A percentile compares a stretch with the other conserved stretches of the same genome.
phyloP scores from a whole-genome alignment of 2,888 invertebrate species.

The Hydraecia micacea region DNA sequence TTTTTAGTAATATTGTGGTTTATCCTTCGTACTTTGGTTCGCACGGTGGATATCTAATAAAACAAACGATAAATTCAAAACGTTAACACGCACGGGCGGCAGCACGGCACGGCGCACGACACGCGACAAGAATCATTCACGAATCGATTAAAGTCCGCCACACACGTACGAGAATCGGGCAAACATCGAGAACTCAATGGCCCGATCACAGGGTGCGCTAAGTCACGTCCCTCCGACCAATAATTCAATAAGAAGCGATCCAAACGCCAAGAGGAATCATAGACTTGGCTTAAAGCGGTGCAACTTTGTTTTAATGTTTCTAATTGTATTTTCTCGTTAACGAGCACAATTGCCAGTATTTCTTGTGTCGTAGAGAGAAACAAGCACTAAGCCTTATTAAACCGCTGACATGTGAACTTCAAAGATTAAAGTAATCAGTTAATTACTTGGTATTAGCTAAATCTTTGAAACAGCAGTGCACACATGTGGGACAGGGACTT shows the following conservation, averaged over 20 bases:
- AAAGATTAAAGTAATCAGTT: conserved; percentile 51
- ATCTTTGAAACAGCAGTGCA: conserved; percentile 54
- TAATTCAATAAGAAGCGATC: conserved; percentile 87
- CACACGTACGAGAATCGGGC: conserved; percentile 83
- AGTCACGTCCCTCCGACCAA: conserved; percentile 82
- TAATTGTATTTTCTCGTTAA: conserved; percentile 16
- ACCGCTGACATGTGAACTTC: conserved; percentile 46
- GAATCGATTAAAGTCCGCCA: conserved; percentile 83
- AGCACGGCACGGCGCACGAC: conserved; percentile 65
- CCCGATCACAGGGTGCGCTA: conserved; percentile 74
- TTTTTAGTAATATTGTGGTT: conserved; percentile 33
- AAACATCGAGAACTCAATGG: conserved; percentile 83
- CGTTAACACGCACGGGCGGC: conserved; percentile 68
- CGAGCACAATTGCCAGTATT: neutral
- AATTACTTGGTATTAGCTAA: conserved; percentile 38
- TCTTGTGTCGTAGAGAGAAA: conserved; percentile 4
- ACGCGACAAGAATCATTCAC: conserved; percentile 80
- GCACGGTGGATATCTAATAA: conserved; percentile 47
- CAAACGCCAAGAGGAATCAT: conserved; percentile 78
- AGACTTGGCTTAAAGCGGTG: conserved; percentile 65
- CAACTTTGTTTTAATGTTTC: conserved; percentile 57
- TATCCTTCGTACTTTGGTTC: conserved; percentile 42
- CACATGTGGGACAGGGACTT: conserved; percentile 18
- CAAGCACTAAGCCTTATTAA: conserved; percentile 37
- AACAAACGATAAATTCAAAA: conserved; percentile 70